These are phyloP conservation scores for Petrolisthes manimaculis DNA, from an alignment of 2,888 invertebrate genomes.

Conservation along the genomic window DNA sequence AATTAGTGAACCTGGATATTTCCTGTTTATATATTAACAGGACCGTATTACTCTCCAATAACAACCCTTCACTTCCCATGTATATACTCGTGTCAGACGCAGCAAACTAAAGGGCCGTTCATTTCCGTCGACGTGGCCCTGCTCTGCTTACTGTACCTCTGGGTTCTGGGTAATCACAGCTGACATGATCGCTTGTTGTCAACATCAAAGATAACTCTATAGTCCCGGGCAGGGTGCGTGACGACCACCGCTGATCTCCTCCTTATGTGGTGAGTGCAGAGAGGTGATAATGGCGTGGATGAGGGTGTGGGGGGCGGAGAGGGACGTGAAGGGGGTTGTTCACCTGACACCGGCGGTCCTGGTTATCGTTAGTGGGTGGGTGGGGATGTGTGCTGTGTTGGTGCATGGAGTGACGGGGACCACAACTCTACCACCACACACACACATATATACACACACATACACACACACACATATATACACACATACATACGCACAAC, in stretches of 20 bases:
- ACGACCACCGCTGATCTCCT: too few species aligned
- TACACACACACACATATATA: constrained; percentile 30
- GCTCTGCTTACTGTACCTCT: too few species aligned
- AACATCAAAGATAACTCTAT: constrained; percentile 25
- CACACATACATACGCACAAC: constrained; percentile 25
- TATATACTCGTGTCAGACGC: too few species aligned
- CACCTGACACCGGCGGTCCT: constrained; percentile 50
- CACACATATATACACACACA: constrained; percentile 3
- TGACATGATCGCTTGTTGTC: constrained; percentile 41
- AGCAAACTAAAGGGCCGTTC: too few species aligned
- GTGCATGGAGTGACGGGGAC: constrained; percentile 13
- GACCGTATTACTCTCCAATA: too few species aligned
- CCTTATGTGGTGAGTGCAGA: constrained; percentile 28
- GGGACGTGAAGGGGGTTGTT: too few species aligned
- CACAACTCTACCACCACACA: constrained; percentile 7
- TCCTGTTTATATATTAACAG: too few species aligned
- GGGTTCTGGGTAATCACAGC: constrained; percentile 10
- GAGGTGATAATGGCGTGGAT: constrained; percentile 2
- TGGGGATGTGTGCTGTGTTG: constrained; percentile 16
- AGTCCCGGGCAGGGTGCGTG: not conserved
- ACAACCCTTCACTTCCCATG: too few species aligned
- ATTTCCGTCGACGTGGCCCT: too few species aligned
- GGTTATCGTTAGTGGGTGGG: constrained; percentile 40
- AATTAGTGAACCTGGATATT: too few species aligned
- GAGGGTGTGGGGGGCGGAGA: constrained; percentile 14